Conservation (phyloP, 2,888 invertebrate genomes). For the Watsonalla cultraria region DNA sequence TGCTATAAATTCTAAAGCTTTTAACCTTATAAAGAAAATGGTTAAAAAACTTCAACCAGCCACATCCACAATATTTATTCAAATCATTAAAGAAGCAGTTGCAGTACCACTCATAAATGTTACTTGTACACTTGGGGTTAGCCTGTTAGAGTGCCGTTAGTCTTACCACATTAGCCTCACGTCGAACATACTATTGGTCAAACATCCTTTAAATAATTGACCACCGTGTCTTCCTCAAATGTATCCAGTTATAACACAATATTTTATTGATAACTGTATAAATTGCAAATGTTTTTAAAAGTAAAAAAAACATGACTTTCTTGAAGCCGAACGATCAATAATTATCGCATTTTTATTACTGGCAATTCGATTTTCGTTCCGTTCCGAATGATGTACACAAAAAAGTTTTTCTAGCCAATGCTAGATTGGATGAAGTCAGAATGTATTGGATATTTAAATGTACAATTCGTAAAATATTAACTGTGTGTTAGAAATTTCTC, state of each 20-base stretch:
- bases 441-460: too few relatives aligned
- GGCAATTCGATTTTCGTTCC: conserved; percentile 37
- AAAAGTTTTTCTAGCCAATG: conserved; percentile 14
- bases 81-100: not conserved
- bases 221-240: not conserved
- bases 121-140: not conserved
- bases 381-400: conserved; percentile 27
- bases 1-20: too few relatives aligned
- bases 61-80: not conserved
- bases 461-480: too few relatives aligned
- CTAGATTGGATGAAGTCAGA: not conserved
- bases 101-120: not conserved
- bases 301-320: conserved; percentile 18
- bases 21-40: too few relatives aligned
- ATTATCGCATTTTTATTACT: conserved; percentile 37
- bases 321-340: conserved; percentile 22
- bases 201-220: not conserved
- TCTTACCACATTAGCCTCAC: not conserved
- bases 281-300: not conserved
- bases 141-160: not conserved
- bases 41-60: too few relatives aligned
- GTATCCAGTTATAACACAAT: not conserved
- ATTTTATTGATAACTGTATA: not conserved
- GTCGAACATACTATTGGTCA: not conserved
- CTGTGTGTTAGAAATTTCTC: too few relatives aligned